Base-by-base conservation (phyloP, 1,140 invertebrate species). In the Oppia nitens region DNA sequence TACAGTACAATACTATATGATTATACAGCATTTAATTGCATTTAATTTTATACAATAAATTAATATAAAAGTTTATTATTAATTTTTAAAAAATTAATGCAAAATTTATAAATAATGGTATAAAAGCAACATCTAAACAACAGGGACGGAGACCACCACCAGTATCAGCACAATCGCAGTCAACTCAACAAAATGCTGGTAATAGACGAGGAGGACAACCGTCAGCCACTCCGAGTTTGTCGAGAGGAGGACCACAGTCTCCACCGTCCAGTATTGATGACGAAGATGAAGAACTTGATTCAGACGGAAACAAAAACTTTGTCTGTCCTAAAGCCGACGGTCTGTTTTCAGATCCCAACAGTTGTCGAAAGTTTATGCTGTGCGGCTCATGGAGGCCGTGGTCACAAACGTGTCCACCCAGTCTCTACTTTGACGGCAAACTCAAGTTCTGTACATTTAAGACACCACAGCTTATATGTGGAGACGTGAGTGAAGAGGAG, bases 401-500 rank as follows among this genome's bases (percentile, higher is more conserved):
- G 45, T 47, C 45, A 20, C 62, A 63, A 54, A 26, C 53, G 1
- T 92, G 88, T 73, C 88, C 88, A 4, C 87, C 87, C 11, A 84
- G 84, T 29, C 72, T 92, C 3, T 86, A 86, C 69, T 92, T 91
- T 69, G 88, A 92, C 68, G 87, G 91, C 66, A 80, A 87, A 59
- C 84, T 81, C 68, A 91, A 92, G 73, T 84, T 83, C 61, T 92
- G 88, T 68, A 91, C 87, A 0, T 91, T 90, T 69, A 88, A 89
- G 74, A 81, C 82, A 61, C 55, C 60, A 17, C 86, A 90, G 73
- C 85, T 87, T n/a, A 78, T 84, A 68, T 92, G 88, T 70, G 88
- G 88, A 32, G 87, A 87, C 14, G 79, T 91, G 64, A 74, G 56
- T 27, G 55, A 61, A 20, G 55, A 53, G 20, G 62, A 63, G 25